Percentiles rank a stretch among this genome's conserved stretches.
Evolutionary conservation across 2,888 invertebrate genomes (phyloP).

Genomic region (Brenthis daphne): DNA sequence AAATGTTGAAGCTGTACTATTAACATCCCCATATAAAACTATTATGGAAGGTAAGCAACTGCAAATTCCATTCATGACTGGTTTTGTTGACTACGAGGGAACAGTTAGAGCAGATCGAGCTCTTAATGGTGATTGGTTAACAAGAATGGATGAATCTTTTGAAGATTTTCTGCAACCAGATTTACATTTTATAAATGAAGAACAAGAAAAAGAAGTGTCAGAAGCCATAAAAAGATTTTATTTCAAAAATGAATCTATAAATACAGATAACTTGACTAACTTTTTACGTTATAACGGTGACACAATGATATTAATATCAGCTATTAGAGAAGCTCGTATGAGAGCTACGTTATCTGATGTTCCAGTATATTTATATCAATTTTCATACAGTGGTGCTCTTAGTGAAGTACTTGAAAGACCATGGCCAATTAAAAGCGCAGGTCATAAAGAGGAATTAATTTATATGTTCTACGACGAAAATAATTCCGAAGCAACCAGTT

Average conservation of each 20-base stretch:
- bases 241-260: slow-evolving; percentile 51
- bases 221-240: slow-evolving; percentile 57
- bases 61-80: slow-evolving; percentile 65
- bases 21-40: slow-evolving; percentile 59
- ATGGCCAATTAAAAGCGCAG: slow-evolving; percentile 53
- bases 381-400: slow-evolving; percentile 66
- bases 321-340: slow-evolving; percentile 60
- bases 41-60: slow-evolving; percentile 53
- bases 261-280: slow-evolving; percentile 45
- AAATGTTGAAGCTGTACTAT: slow-evolving; percentile 54
- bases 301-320: slow-evolving; percentile 67
- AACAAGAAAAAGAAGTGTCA: slow-evolving; percentile 47
- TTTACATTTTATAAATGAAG: slow-evolving; percentile 53
- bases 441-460: slow-evolving; percentile 68
- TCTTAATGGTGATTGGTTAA: slow-evolving; percentile 57
- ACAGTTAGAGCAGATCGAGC: slow-evolving; percentile 64
- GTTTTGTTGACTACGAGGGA: slow-evolving; percentile 71
- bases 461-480: slow-evolving; percentile 57
- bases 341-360: slow-evolving; percentile 48
- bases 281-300: slow-evolving; percentile 68
- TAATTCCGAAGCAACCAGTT: slow-evolving; percentile 35
- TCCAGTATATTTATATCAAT: slow-evolving; percentile 65
- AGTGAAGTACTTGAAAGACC: slow-evolving; percentile 59
- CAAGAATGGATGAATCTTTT: slow-evolving; percentile 63
- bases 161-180: slow-evolving; percentile 65